These are phyloP conservation scores for Podarcis muralis DNA, from an alignment of 2,113 vertebrate genomes.

Conservation along the genomic window DNA sequence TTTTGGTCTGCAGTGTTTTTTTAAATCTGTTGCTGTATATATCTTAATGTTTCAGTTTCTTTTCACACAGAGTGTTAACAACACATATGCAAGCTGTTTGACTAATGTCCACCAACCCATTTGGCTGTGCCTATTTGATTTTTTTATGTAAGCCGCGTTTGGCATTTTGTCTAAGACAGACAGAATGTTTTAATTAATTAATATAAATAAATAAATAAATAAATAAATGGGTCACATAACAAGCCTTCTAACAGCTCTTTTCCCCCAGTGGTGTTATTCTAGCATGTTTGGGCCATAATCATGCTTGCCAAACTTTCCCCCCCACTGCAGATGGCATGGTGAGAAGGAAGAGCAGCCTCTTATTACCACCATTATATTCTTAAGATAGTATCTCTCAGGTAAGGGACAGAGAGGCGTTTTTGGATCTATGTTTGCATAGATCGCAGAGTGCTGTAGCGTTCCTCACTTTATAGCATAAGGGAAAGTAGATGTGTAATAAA, in stretches of 20 bases:
- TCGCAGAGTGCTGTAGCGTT: neutral
- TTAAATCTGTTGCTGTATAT: neutral
- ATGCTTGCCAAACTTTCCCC: neutral
- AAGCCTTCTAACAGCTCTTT: neutral
- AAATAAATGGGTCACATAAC: neutral
- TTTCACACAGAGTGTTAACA: no score
- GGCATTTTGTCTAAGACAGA: neutral
- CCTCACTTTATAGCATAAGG: neutral
- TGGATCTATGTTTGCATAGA: neutral
- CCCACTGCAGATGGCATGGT: neutral
- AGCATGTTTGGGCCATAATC: neutral
- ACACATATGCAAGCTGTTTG: no score
- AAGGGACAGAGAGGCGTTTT: no score
- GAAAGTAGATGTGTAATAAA: neutral
- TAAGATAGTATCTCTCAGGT: neutral
- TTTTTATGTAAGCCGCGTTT: neutral
- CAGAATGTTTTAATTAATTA: neutral
- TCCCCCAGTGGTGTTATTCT: neutral
- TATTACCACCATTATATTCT: neutral
- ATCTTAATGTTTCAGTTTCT: neutral
- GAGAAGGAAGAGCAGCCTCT: neutral
- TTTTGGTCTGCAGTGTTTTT: neutral
- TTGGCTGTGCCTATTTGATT: neutral
- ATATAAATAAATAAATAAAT: no score
- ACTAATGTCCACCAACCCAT: no score